phyloP scores from a whole-genome alignment of 2,113 vertebrate genomes.

The Centropus bengalensis region DNA sequence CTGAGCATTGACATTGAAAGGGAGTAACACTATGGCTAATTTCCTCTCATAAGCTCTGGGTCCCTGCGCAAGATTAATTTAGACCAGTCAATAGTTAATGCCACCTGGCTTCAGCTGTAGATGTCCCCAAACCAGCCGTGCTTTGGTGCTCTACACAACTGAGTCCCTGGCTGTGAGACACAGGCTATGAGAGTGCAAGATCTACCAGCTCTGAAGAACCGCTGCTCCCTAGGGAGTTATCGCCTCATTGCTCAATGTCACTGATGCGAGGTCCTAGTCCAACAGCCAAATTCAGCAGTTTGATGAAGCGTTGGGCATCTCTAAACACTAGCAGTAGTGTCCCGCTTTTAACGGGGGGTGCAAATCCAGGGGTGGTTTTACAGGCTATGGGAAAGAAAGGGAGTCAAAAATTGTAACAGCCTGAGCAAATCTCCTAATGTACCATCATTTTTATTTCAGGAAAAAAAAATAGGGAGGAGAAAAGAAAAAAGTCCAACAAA shows the following conservation, averaged over 20 bases:
- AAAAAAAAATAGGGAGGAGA: constrained; percentile 81
- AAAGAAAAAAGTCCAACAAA: constrained; percentile 86
- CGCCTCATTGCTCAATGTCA: background rate
- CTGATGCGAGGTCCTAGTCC: background rate
- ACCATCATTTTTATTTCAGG: constrained; percentile 73
- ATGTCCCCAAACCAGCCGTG: background rate
- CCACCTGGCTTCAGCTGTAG: background rate
- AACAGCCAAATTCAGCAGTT: background rate
- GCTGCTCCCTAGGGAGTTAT: background rate
- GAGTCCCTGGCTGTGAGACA: background rate
- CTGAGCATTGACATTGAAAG: background rate
- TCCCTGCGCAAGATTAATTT: background rate
- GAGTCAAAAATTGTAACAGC: background rate
- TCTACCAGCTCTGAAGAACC: background rate
- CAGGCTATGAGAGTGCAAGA: background rate
- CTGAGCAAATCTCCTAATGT: constrained; percentile 37
- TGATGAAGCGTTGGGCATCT: background rate
- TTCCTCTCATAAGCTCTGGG: background rate
- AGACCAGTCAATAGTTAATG: background rate
- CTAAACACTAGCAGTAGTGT: background rate
- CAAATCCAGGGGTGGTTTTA: background rate
- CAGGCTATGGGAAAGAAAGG: background rate
- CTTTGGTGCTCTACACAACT: background rate
- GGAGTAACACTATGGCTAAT: background rate
- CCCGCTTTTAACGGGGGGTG: background rate